Conservation (phyloP, 2,113 vertebrate genomes). For the Elaphurus davidianus region DNA sequence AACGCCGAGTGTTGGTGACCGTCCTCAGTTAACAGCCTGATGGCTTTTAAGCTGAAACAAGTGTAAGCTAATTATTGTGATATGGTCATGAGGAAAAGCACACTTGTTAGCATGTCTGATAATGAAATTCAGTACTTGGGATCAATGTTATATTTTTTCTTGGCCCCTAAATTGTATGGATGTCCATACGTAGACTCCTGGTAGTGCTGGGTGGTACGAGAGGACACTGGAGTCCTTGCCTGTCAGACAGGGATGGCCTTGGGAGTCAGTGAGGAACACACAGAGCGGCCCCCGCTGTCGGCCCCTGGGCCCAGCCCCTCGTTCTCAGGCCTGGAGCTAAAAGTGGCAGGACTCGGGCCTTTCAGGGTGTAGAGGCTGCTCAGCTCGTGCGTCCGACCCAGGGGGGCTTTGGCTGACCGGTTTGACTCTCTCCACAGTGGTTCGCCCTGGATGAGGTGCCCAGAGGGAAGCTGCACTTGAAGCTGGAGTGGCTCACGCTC, state of each 20-base stretch:
- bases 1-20: neutral
- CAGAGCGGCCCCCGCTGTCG: neutral
- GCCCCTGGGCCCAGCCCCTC: neutral
- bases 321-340: neutral
- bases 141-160: neutral
- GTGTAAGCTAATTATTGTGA: neutral
- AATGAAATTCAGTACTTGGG: neutral
- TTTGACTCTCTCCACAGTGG: slow-evolving; percentile 84
- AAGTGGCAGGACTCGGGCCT: fast-evolving
- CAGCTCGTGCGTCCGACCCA: neutral
- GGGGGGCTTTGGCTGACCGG: neutral
- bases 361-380: neutral
- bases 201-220: neutral
- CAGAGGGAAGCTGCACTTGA: slow-evolving; percentile 93
- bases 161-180: neutral
- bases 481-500: slow-evolving; percentile 92
- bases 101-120: neutral
- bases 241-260: neutral
- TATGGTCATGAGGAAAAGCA: neutral
- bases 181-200: neutral
- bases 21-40: neutral
- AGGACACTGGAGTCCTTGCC: neutral
- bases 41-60: neutral
- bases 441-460: slow-evolving; percentile 90
- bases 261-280: neutral